Percentiles rank a stretch among this genome's conserved stretches.
Conservation (phyloP, 2,888 invertebrate genomes). For the Pandemis cinnamomeana region DNA sequence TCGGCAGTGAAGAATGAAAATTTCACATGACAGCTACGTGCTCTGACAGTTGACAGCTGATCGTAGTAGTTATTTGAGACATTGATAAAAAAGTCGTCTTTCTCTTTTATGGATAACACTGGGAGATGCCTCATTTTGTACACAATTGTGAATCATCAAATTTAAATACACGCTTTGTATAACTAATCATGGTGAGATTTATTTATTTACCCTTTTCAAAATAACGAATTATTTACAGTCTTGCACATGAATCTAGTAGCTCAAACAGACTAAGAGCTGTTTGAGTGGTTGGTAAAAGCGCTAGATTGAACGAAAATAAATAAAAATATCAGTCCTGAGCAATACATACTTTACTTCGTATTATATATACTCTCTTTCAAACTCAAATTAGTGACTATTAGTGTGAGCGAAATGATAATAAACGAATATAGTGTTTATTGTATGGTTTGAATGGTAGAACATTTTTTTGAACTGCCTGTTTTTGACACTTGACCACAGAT, state of each 20-base stretch:
- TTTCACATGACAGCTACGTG: conserved; percentile 43
- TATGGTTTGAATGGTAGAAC: no score
- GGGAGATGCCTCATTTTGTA: neutral
- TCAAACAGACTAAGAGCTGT: neutral
- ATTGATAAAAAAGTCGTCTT: neutral
- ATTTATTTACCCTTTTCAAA: neutral
- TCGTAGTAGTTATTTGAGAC: neutral
- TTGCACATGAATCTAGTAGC: neutral
- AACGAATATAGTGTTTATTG: neutral
- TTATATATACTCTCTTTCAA: no score
- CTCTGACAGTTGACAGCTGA: conserved; percentile 44
- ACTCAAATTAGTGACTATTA: no score
- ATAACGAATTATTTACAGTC: neutral
- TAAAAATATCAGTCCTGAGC: neutral
- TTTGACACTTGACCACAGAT: neutral
- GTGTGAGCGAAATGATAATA: neutral
- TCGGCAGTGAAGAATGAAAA: conserved; percentile 55
- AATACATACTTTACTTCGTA: neutral
- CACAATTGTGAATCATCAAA: no score
- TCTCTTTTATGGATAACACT: neutral
- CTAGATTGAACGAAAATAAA: neutral
- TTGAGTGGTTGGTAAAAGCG: neutral
- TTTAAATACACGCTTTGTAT: no score
- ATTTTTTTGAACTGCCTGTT: no score
- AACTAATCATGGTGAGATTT: neutral